Conservation (phyloP, 1,140 invertebrate species). For the Zophobas atratus region DNA sequence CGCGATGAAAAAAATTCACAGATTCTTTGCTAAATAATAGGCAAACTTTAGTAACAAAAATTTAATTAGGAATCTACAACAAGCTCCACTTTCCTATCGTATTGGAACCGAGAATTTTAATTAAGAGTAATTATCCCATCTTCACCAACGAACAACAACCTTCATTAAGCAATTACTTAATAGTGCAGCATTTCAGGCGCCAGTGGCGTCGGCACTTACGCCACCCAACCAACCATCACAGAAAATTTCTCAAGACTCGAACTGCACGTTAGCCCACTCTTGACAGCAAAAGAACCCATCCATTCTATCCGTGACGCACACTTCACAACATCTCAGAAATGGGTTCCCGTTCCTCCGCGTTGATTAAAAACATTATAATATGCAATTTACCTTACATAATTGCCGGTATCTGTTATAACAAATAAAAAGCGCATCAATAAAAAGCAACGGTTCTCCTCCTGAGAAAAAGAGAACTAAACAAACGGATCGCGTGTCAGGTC, state of each 20-base stretch:
- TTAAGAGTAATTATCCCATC: slow-evolving; percentile 7
- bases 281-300: background rate
- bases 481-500: slow-evolving; percentile 19
- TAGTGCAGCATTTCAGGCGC: slow-evolving; percentile 1
- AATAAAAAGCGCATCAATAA: slow-evolving; percentile 10
- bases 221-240: background rate
- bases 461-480: slow-evolving; percentile 1
- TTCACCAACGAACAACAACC: slow-evolving; percentile 1
- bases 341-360: background rate
- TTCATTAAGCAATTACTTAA: slow-evolving; percentile 5
- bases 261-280: slow-evolving; percentile 1
- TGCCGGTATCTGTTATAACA: slow-evolving; percentile 3
- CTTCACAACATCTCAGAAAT: background rate
- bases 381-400: slow-evolving; percentile 9
- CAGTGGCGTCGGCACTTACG: slow-evolving; percentile 9
- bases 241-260: slow-evolving; percentile 13
- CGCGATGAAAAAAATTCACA: too few species aligned
- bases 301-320: too few species aligned
- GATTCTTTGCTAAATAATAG: too few species aligned
- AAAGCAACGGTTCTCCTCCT: slow-evolving; percentile 17
- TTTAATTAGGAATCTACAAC: too few species aligned
- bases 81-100: too few species aligned
- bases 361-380: slow-evolving; percentile 14
- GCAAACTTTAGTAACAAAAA: too few species aligned
- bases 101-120: background rate